These are phyloP conservation scores for Amblyjoppa fuscipennis DNA, from an alignment of 2,888 invertebrate genomes.

Conservation along the genomic window DNA sequence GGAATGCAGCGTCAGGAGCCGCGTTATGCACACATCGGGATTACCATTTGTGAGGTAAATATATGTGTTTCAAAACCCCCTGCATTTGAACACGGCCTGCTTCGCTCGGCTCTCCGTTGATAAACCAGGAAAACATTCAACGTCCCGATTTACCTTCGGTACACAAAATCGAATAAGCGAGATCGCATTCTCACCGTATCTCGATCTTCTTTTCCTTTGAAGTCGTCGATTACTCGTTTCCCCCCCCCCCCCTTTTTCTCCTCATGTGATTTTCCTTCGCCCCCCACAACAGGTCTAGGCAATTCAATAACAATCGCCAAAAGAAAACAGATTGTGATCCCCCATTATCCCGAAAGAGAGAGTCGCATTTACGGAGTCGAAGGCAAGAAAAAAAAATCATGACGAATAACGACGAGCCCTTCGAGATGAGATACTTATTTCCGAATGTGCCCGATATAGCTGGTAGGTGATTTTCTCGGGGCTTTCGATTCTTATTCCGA, in stretches of 20 bases:
- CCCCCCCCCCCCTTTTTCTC: background rate
- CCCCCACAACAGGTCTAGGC: background rate
- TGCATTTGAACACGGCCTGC: no score
- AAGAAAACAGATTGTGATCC: background rate
- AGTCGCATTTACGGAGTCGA: background rate
- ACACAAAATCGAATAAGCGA: background rate
- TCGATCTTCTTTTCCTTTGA: background rate
- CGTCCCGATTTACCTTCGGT: background rate
- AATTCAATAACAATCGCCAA: background rate
- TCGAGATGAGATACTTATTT: constrained; percentile 1
- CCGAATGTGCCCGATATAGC: background rate
- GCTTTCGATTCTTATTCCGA: constrained; percentile 35
- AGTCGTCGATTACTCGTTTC: background rate
- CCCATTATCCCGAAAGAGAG: background rate
- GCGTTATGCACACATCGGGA: background rate
- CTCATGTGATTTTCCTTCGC: background rate
- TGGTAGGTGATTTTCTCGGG: constrained; percentile 5
- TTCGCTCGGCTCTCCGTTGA: background rate
- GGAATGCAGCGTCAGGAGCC: background rate
- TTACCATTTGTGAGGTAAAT: background rate
- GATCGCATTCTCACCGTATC: no score
- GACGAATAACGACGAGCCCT: background rate
- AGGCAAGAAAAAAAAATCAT: background rate
- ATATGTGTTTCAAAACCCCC: background rate
- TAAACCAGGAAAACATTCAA: background rate